Evolutionary conservation across 2,113 vertebrate genomes (phyloP).

Genomic region (Leptodactylus fuscus): DNA sequence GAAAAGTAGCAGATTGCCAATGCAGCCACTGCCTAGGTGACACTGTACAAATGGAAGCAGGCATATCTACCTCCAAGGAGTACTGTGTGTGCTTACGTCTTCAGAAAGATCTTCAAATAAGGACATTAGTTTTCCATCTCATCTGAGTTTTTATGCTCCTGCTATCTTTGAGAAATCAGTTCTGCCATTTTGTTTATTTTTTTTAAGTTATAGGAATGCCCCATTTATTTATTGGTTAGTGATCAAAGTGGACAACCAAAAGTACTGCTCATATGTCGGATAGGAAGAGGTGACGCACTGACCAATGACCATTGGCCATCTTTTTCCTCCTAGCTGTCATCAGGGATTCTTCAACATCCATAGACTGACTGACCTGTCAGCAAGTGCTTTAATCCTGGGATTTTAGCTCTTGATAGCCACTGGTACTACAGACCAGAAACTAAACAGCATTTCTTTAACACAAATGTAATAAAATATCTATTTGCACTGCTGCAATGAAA

Average conservation of each 20-base stretch:
- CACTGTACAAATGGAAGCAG: constrained; percentile 48
- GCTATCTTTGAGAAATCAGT: too few species aligned
- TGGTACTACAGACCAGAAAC: neutral
- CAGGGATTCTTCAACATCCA: neutral
- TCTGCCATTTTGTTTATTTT: neutral
- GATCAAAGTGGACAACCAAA: neutral
- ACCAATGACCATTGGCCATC: neutral
- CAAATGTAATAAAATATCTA: too few species aligned
- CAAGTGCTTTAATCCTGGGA: neutral
- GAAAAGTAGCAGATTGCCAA: constrained; percentile 72
- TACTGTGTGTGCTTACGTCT: neutral
- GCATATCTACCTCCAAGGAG: constrained; percentile 54
- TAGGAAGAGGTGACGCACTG: neutral
- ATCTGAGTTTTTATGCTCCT: neutral
- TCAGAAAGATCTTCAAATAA: neutral
- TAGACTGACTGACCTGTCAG: neutral
- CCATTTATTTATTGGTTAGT: too few species aligned
- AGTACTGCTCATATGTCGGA: neutral
- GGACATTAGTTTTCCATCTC: too few species aligned
- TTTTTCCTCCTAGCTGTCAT: neutral
- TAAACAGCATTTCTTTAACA: too few species aligned
- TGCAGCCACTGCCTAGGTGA: constrained; percentile 38
- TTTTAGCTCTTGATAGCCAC: neutral
- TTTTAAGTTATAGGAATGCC: neutral
- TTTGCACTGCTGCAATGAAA: too few species aligned